A percentile compares a stretch with the other conserved stretches of the same genome.
Conservation (phyloP, 2,113 vertebrate genomes). For the Lagopus leucura region DNA sequence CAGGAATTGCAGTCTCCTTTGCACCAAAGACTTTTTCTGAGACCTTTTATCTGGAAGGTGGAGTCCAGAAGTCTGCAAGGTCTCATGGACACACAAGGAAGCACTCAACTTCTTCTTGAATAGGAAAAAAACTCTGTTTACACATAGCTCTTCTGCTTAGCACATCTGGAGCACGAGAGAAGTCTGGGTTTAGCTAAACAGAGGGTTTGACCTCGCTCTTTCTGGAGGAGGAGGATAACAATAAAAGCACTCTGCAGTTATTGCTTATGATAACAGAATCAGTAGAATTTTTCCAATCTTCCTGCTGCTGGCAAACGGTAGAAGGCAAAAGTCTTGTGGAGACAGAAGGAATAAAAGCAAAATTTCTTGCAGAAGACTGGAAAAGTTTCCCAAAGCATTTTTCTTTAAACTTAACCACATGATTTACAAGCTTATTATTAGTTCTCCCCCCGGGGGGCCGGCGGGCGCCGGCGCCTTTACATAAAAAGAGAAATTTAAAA, state of each 20-base stretch:
- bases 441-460: background rate
- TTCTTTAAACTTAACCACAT: constrained; percentile 47
- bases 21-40: background rate
- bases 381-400: constrained; percentile 60
- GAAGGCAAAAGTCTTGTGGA: constrained; percentile 35
- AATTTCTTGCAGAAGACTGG: constrained; percentile 28
- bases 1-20: background rate
- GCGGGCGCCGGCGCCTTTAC: too few relatives aligned
- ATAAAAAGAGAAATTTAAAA: constrained; percentile 52
- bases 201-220: constrained; percentile 17
- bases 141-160: background rate
- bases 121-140: background rate
- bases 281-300: constrained; percentile 29
- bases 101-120: background rate
- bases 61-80: background rate
- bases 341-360: constrained; percentile 47
- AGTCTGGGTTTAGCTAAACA: constrained; percentile 10
- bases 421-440: constrained; percentile 62
- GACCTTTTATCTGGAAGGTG: background rate
- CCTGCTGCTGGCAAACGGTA: constrained; percentile 23
- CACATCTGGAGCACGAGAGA: background rate
- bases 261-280: background rate
- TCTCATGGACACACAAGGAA: accelerated
- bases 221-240: constrained; percentile 24
- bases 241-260: constrained; percentile 5